Conservation (phyloP, 2,113 vertebrate genomes). For the Oriolus oriolus region DNA sequence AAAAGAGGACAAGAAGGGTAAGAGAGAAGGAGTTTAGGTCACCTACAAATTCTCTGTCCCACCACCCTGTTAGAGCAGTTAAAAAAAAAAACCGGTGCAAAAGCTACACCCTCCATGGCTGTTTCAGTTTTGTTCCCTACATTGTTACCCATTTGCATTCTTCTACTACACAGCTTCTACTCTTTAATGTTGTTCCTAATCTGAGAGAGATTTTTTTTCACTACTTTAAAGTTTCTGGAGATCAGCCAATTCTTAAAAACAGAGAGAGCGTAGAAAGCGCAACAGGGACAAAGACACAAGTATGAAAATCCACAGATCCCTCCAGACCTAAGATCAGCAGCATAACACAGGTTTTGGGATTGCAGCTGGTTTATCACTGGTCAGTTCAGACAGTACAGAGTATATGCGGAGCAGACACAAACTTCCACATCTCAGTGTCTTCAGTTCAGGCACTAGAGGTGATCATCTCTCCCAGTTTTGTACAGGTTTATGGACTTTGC, state of each 20-base stretch:
- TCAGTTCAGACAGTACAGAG: background rate
- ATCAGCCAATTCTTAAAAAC: background rate
- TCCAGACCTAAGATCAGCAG: background rate
- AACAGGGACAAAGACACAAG: background rate
- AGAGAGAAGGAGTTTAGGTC: background rate
- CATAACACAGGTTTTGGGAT: background rate
- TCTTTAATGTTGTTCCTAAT: background rate
- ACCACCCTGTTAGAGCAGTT: background rate
- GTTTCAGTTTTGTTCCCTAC: background rate
- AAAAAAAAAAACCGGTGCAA: background rate
- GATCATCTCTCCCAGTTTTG: background rate
- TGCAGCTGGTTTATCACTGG: background rate
- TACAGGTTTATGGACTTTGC: background rate
- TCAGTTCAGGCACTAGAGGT: background rate
- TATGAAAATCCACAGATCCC: background rate
- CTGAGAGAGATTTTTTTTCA: background rate
- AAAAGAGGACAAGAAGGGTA: background rate
- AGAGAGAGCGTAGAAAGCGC: background rate
- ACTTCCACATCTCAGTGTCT: background rate
- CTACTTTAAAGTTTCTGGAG: background rate
- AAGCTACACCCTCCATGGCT: background rate
- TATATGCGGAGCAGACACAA: background rate
- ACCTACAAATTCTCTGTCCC: background rate
- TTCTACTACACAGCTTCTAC: background rate
- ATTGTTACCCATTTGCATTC: background rate